A percentile compares a stretch with the other conserved stretches of the same genome.
Evolutionary conservation across 2,797 vertebrate species (phyloP).

Genomic region (Malacoraja senta): DNA sequence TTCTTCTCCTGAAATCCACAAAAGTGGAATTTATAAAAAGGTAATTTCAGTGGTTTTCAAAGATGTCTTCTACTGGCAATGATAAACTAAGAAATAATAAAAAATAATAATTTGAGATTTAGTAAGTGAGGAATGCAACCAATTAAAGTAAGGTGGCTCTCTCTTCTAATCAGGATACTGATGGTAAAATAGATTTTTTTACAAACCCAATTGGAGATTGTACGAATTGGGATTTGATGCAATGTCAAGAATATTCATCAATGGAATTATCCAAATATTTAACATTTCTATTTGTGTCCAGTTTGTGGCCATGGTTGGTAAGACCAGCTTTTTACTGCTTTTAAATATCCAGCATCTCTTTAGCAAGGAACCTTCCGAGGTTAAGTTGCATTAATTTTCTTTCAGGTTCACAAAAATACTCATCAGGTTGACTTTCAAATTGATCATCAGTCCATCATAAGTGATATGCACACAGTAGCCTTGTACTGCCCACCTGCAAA

Average conservation of each 20-base stretch:
- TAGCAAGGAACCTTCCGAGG: not conserved
- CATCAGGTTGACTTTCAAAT: not conserved
- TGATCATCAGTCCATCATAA: not conserved
- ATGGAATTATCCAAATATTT: not conserved
- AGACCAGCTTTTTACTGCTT: too few species aligned
- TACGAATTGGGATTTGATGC: not conserved
- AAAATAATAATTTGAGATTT: conserved; percentile 2
- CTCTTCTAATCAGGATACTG: not conserved
- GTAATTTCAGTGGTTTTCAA: not conserved
- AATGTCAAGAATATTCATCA: not conserved
- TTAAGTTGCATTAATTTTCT: not conserved
- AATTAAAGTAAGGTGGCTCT: not conserved
- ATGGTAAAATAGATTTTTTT: not conserved
- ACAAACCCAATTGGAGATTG: not conserved
- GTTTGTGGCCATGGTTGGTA: too few species aligned
- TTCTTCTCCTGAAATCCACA: not conserved
- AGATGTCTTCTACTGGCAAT: not conserved
- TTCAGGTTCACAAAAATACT: not conserved
- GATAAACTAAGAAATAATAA: not conserved
- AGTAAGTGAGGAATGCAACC: not conserved
- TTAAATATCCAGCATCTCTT: not conserved
- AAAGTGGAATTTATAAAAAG: not conserved
- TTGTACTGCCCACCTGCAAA: not conserved
- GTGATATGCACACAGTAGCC: not conserved
- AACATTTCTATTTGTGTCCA: not conserved